Conservation (phyloP, 2,797 vertebrate genomes). For the Microtus californicus region DNA sequence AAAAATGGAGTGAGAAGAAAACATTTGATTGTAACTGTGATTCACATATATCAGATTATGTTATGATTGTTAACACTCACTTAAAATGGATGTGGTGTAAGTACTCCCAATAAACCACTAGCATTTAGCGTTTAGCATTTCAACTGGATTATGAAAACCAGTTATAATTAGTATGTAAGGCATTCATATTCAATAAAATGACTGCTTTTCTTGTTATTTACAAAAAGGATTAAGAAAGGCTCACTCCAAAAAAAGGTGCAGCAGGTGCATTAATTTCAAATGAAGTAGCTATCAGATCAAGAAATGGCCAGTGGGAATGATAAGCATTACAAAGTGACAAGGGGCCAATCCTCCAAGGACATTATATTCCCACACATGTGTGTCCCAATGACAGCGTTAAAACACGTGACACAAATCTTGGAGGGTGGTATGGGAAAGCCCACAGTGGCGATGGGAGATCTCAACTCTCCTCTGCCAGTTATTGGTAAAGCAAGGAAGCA, state of each 20-base stretch:
- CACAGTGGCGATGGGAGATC: background rate
- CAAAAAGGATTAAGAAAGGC: background rate
- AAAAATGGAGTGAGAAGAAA: background rate
- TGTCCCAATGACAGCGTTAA: background rate
- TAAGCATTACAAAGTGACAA: background rate
- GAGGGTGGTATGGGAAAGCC: background rate
- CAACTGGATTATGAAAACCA: background rate
- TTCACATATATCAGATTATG: background rate
- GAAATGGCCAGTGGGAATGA: background rate
- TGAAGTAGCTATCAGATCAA: background rate
- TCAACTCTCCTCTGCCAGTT: background rate
- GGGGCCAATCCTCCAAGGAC: background rate
- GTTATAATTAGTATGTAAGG: background rate
- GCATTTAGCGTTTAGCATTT: background rate
- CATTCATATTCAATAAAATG: background rate
- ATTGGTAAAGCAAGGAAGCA: background rate
- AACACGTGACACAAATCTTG: background rate
- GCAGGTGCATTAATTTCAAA: background rate
- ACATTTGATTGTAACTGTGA: background rate
- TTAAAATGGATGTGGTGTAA: background rate
- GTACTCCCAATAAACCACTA: background rate
- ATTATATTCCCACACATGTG: background rate
- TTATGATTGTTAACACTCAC: background rate
- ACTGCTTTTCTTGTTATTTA: background rate
- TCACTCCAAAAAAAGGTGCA: background rate